Evolutionary conservation across 2,888 invertebrate genomes (phyloP), one percentile per base, ranked within the genome.

Genomic region (Drosophila merina): DNA sequence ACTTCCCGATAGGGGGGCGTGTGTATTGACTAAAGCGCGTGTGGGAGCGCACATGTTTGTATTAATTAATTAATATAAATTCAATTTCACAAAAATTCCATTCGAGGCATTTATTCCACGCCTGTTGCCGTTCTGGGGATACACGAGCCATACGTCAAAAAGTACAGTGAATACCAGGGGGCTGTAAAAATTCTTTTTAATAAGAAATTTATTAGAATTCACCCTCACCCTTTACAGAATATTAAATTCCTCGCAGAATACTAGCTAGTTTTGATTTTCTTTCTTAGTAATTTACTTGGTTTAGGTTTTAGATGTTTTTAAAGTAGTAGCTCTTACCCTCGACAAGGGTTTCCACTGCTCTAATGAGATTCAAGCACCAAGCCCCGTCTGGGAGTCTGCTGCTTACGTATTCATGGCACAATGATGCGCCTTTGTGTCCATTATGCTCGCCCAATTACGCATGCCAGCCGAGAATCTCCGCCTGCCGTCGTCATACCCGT

Each of bases 381-480:
- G 28, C 49, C 68, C 51, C 44, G 55, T 51, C 63, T 71, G 60
- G 60, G 49, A 0, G 44, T 48, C 57, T 49, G 44, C 33, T 51
- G 68, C 68, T 66, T 78, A 81, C 69, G 69, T 87, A 82, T 82
- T 58, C 82, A 85, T 56, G 60, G 54, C 87, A 72, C 74, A 74
- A 44, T 57, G 57, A 56, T 64, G 69, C 64, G 72, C 62, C 80
- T 74, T 79, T 75, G 63, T 77, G 66, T 74, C 81, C 71, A 85
- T 83, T 83, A 85, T 83, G 82, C 73, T 85, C 54, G 51, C 52
- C 57, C 74, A 70, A 87, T 82, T 82, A 76, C 68, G 77, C 71
- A 87, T 82, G 82, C 87, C 68, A 75, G 33, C 66, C 47, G 38
- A 45, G 84, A 72, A 71, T 62, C 57, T 54, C 49, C 60, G 33